A percentile compares a stretch with the other conserved stretches of the same genome.
These are phyloP conservation scores for Tortricodes alternella DNA, from an alignment of 2,888 invertebrate species.

Conservation along the genomic window DNA sequence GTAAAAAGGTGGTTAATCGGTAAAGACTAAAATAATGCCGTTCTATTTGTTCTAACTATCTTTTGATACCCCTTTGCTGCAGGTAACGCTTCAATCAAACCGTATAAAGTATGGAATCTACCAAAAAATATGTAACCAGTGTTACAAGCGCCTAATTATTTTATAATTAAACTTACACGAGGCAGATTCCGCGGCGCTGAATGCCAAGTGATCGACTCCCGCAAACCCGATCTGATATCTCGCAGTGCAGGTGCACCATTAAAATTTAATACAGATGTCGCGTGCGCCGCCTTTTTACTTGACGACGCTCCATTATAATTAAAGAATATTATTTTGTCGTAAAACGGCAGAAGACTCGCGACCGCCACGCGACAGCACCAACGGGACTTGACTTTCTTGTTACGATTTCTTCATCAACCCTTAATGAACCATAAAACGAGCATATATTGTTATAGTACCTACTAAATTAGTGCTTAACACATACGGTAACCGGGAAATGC, in stretches of 20 bases:
- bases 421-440: slow-evolving; percentile 14
- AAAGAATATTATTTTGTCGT: slow-evolving; percentile 80
- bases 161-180: slow-evolving; percentile 67
- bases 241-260: slow-evolving; percentile 75
- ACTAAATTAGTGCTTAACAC: slow-evolving; percentile 13
- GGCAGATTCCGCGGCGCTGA: slow-evolving; percentile 56
- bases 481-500: neutral
- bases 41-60: too few relatives aligned
- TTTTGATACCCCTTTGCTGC: too few relatives aligned
- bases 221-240: slow-evolving; percentile 52
- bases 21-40: too few relatives aligned
- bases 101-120: neutral
- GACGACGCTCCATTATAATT: slow-evolving; percentile 76
- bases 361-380: slow-evolving; percentile 64
- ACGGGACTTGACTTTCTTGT: slow-evolving; percentile 63
- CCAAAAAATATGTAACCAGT: neutral
- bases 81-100: neutral
- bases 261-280: slow-evolving; percentile 81
- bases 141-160: slow-evolving; percentile 49
- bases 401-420: slow-evolving; percentile 59
- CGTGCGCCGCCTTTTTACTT: slow-evolving; percentile 75
- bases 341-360: slow-evolving; percentile 58
- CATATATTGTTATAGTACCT: slow-evolving; percentile 19
- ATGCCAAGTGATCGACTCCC: slow-evolving; percentile 57
- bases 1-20: too few relatives aligned